phyloP scores from a whole-genome alignment of 2,888 invertebrate genomes.

The Torymus aiolomorphi region DNA sequence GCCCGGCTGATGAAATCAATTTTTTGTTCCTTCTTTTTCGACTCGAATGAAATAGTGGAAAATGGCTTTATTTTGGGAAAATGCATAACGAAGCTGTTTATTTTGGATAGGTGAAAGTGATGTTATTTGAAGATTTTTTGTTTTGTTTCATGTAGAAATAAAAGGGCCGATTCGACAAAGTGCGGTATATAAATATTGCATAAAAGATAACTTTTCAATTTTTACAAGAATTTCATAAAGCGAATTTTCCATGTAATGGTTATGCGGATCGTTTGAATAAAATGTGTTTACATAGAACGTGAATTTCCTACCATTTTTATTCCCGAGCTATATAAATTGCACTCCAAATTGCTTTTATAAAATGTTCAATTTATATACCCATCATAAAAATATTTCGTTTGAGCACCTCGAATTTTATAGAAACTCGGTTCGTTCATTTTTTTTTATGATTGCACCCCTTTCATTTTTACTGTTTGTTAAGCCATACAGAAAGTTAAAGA shows the following conservation, averaged over 20 bases:
- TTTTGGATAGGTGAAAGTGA: too few species aligned
- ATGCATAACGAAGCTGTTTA: too few species aligned
- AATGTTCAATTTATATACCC: too few species aligned
- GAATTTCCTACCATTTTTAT: background rate
- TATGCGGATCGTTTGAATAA: constrained; percentile 15
- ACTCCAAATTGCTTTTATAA: background rate
- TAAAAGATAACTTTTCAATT: background rate
- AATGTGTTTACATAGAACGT: constrained; percentile 4
- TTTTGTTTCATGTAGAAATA: too few species aligned
- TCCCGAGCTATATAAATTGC: constrained; percentile 9
- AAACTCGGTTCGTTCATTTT: too few species aligned
- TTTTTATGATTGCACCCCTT: background rate
- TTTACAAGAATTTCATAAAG: constrained; percentile 4
- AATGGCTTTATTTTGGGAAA: background rate
- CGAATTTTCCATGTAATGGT: background rate
- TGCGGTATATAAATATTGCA: background rate
- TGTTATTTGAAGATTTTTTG: too few species aligned
- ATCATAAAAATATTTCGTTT: too few species aligned
- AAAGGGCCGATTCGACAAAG: background rate
- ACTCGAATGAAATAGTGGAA: background rate
- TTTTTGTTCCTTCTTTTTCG: background rate
- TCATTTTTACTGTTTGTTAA: too few species aligned
- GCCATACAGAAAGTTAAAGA: too few species aligned
- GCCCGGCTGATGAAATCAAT: too few species aligned
- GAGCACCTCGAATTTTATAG: too few species aligned